phyloP scores from a whole-genome alignment of 1,140 invertebrate species.

The Amyelois transitella region DNA sequence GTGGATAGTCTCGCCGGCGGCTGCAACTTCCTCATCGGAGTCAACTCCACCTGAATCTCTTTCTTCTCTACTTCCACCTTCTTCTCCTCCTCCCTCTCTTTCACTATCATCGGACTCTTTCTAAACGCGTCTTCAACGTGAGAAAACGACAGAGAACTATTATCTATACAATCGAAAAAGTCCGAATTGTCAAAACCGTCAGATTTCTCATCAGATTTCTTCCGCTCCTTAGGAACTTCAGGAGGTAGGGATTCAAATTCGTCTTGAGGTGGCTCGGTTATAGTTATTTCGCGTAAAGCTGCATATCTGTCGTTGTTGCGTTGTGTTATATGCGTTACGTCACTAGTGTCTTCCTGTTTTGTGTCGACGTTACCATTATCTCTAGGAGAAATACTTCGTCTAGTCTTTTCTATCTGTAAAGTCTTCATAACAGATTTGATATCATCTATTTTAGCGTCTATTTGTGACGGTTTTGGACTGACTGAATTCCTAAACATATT shows the following conservation, averaged over 20 bases:
- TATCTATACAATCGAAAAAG: conserved; percentile 73
- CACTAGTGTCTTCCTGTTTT: conserved; percentile 56
- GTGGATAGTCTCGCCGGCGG: conserved; percentile 63
- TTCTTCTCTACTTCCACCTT: conserved; percentile 37
- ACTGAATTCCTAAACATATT: conserved; percentile 65
- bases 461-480: conserved; percentile 56
- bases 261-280: conserved; percentile 75
- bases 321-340: neutral
- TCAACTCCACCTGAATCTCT: conserved; percentile 32
- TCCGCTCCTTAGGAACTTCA: conserved; percentile 64
- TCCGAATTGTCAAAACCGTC: conserved; percentile 72
- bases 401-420: conserved; percentile 58
- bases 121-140: conserved; percentile 70
- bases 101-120: conserved; percentile 61
- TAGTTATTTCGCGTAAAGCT: conserved; percentile 80
- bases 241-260: conserved; percentile 71
- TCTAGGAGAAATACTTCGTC: conserved; percentile 58
- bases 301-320: conserved; percentile 79
- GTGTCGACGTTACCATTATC: conserved; percentile 45
- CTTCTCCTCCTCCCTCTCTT: conserved; percentile 55
- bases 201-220: conserved; percentile 70
- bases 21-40: conserved; percentile 41
- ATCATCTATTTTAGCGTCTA: conserved; percentile 69
- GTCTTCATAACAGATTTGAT: conserved; percentile 71
- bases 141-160: conserved; percentile 63